Conservation (phyloP, 2,888 invertebrate species). For the Reticulitermes lucifugus region DNA sequence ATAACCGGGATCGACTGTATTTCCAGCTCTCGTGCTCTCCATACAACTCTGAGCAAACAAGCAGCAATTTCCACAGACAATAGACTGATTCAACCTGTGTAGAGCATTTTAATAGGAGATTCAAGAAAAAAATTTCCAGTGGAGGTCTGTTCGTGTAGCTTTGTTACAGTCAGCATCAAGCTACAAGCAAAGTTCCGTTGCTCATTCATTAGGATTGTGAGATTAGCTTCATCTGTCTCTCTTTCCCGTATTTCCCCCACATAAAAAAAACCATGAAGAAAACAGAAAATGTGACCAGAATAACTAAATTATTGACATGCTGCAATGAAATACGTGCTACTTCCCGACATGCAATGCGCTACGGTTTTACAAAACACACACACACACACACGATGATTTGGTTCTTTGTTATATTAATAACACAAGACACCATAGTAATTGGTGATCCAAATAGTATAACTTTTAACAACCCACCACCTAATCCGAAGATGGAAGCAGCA, state of each 20-base stretch:
- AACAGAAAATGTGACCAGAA: neutral
- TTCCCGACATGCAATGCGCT: neutral
- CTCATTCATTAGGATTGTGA: neutral
- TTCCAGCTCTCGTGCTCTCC: too few relatives aligned
- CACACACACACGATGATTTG: neutral
- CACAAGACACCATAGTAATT: too few relatives aligned
- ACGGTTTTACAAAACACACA: neutral
- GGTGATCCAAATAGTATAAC: too few relatives aligned
- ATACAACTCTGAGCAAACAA: too few relatives aligned
- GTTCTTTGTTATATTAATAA: too few relatives aligned
- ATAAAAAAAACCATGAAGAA: neutral
- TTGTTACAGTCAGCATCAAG: neutral
- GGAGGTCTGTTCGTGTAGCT: neutral
- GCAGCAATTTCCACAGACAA: too few relatives aligned
- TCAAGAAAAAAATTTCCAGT: neutral
- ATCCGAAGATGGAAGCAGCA: neutral
- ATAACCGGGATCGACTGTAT: too few relatives aligned
- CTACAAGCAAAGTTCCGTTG: neutral
- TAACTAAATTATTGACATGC: neutral
- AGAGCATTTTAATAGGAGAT: too few relatives aligned
- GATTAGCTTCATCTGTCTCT: slow-evolving; percentile 2
- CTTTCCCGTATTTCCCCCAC: neutral
- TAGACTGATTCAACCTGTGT: too few relatives aligned
- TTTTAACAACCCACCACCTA: too few relatives aligned
- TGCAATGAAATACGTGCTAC: neutral